Base-by-base conservation (phyloP, 1,140 invertebrate genomes). In the Cotesia glomerata region DNA sequence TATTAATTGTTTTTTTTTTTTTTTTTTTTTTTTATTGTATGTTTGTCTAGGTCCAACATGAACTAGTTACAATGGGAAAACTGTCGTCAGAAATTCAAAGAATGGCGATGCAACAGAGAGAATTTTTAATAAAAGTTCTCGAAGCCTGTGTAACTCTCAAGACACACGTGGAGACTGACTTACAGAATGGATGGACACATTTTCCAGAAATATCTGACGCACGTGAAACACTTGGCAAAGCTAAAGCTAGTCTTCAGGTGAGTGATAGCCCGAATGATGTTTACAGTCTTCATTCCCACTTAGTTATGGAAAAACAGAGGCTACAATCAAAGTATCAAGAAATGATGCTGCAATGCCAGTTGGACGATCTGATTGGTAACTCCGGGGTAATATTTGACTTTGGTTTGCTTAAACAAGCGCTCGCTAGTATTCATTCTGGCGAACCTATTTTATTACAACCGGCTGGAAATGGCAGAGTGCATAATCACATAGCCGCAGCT, bases 111-210 rank as follows among this genome's bases (percentile, higher is more conserved):
- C 90, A 91, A 74, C 92, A 93, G 81, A 88, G 92, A 56, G 91
- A 91, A 74, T 91, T 93, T 76, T 81, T 93, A 52, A 88, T 92
- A 64, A 92, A 92, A 81, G 91, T 93, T n/a, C 85, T 92, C 34
- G 92, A 93, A 76, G 90, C 91, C 11, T 92, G 92, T 80, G 91
- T 92, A 9, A 92, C 91, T 63, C 82, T 93, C 58, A 93, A 93
- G 78, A 91, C 91, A 26, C 91, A 92, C 80, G 90, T 93, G 16
- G 92, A 93, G 82, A 90, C 90, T 1, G 92, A 93, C 77, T 84
- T 93, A 18, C 90, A 91, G 49, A 92, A 90, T 76, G 91, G 91
- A 67, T 89, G 89, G 85, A 89, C 88, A 14, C 89, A 91, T 63
- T 88, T 90, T 36, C 88, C 88, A 1, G 92, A 92, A 79, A 88